Base-by-base conservation (phyloP, 2,888 invertebrate genomes). In the Phorcus lineatus region DNA sequence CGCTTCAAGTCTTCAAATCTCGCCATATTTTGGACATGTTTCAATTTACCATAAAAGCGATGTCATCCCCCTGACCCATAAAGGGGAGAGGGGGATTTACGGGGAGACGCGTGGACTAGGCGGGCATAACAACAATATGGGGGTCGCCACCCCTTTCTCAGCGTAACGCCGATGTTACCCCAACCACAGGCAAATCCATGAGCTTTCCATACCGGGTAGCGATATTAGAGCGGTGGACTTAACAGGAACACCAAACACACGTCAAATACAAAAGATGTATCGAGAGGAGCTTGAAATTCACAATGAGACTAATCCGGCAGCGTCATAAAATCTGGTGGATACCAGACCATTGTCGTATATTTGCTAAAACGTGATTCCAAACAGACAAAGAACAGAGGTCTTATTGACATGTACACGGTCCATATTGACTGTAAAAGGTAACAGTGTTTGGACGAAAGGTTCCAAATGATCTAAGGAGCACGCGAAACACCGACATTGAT, bases 301-400 rank as follows among this genome's bases (percentile, higher is more conserved):
- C 36, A 17, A 19, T n/a, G 36, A 11, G 40, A 36, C 70, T 70
- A 70, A 70, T 70, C 70, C 11, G 4, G 0, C n/a, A 31, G 70
- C 40, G 70, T 40, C 70, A 2, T 31, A 24, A 11, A 36, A 19
- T 70, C 19, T 70, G 36, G 2, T n/a, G 70, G 70, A 70, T 70
- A n/a, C 70, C 17, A 3, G 16, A 3, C 31, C 70, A 76, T 76
- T 76, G 76, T 76, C 76, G 76, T 76, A 53, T 76, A 55, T 76
- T 76, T 76, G 76, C 76, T 31, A 76, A 76, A 76, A 76, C 76
- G 76, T 76, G 76, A 76, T 40, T 36, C 31, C 54, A 70, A 40
- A 36, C 19, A 19, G 70, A 36, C 36, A n/a, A 4, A n/a, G 70
- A 40, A 70, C 70, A 70, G 36, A 36, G 40, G 19, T 16, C 16